Percentiles rank a stretch among this genome's conserved stretches.
phyloP scores from a whole-genome alignment of 1,140 invertebrate species.

The Drusus annulatus region DNA sequence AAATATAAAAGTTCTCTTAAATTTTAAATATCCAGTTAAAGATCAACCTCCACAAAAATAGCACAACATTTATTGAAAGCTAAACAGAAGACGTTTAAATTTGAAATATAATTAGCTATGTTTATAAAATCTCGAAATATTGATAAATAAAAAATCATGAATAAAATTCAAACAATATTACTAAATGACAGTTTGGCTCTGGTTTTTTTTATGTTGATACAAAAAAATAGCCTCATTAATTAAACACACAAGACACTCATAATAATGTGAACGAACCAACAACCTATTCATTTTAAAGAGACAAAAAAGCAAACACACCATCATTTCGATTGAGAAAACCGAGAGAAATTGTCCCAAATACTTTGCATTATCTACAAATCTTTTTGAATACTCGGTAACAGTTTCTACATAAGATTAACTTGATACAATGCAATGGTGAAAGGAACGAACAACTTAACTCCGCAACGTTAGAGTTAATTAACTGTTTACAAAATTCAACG shows the following conservation, averaged over 20 bases:
- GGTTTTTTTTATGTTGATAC: too few species aligned
- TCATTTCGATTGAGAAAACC: conserved; percentile 17
- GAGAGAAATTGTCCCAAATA: conserved; percentile 37
- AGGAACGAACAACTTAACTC: conserved; percentile 14
- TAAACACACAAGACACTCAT: background rate
- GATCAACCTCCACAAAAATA: too few species aligned
- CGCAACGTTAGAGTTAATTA: conserved; percentile 16
- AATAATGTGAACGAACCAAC: background rate
- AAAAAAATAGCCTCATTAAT: background rate
- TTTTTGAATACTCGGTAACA: background rate
- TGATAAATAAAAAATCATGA: too few species aligned
- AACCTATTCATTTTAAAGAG: background rate
- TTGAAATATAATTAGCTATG: too few species aligned
- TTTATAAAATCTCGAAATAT: too few species aligned
- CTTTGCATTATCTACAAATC: conserved; percentile 12
- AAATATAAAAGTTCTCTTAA: too few species aligned
- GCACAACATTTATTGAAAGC: too few species aligned
- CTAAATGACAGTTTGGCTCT: too few species aligned
- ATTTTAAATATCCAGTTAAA: too few species aligned
- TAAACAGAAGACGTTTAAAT: too few species aligned
- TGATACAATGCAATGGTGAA: conserved; percentile 2
- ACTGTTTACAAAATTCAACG: background rate
- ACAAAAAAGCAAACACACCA: conserved; percentile 11
- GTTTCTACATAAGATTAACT: conserved; percentile 30
- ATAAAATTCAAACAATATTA: too few species aligned